Evolutionary conservation across 2,888 invertebrate genomes (phyloP).

Genomic region (Tipula vernalis): DNA sequence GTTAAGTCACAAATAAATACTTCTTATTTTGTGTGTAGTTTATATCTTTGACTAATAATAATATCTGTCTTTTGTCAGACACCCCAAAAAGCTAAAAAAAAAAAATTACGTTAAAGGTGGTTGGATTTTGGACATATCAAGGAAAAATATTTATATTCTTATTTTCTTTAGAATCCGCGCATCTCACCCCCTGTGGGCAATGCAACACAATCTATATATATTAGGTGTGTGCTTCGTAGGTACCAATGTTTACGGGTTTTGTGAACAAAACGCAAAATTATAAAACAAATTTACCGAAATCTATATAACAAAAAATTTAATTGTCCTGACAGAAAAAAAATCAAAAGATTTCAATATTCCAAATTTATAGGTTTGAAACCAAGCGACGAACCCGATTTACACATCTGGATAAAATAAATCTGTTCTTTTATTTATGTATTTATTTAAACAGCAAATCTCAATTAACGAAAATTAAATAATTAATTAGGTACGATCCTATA

Average conservation of each 20-base stretch:
- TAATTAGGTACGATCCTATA: background rate
- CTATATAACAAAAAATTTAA: background rate
- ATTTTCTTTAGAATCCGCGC: background rate
- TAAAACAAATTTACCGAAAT: background rate
- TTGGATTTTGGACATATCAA: background rate
- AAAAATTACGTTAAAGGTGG: background rate
- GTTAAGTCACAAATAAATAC: slow-evolving; percentile 7
- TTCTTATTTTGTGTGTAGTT: background rate
- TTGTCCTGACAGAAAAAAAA: background rate
- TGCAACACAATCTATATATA: background rate
- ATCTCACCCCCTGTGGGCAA: background rate
- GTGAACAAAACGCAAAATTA: background rate
- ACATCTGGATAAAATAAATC: background rate
- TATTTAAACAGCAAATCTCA: background rate
- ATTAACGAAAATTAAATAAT: background rate
- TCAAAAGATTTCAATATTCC: background rate
- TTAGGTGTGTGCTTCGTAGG: background rate
- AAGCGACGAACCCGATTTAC: background rate
- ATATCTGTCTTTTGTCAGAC: background rate
- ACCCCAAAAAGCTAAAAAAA: background rate
- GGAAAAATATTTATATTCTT: background rate
- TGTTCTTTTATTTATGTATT: background rate
- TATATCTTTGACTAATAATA: slow-evolving; percentile 1
- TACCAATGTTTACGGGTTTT: background rate
- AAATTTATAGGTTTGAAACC: background rate